These are phyloP conservation scores for Neuroscelio doddi DNA, from an alignment of 2,888 invertebrate genomes.

Conservation along the genomic window DNA sequence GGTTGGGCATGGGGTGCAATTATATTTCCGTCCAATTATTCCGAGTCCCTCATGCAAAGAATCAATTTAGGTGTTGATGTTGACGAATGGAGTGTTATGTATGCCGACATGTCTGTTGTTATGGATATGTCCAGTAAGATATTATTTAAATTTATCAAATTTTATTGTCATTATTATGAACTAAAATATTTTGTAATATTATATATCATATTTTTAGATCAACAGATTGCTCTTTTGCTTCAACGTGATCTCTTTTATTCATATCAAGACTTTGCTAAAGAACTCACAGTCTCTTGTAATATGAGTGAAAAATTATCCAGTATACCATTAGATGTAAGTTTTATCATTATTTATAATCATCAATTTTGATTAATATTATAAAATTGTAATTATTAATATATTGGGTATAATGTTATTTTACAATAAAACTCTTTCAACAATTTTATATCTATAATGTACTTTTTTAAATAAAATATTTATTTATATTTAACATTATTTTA, in stretches of 20 bases:
- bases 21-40: constrained; percentile 84
- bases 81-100: constrained; percentile 75
- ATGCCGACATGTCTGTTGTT: constrained; percentile 80
- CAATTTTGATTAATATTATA: no score
- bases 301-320: constrained; percentile 78
- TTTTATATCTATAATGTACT: no score
- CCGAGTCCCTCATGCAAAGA: constrained; percentile 78
- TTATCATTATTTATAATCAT: no score
- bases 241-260: constrained; percentile 82
- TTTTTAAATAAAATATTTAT: no score
- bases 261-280: constrained; percentile 81
- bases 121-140: constrained; percentile 89
- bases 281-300: constrained; percentile 78
- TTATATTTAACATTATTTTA: constrained; percentile 9
- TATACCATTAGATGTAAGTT: constrained; percentile 78
- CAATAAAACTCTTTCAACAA: no score
- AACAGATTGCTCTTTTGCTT: constrained; percentile 89
- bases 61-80: constrained; percentile 77
- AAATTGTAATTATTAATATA: no score
- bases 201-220: constrained; percentile 77
- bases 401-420: no score
- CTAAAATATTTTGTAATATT: no score
- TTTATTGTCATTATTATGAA: no score
- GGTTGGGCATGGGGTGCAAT: constrained; percentile 87
- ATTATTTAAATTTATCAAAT: no score